A percentile compares a stretch with the other conserved stretches of the same genome.
These are phyloP conservation scores for Lithophane socia DNA, from an alignment of 2,888 invertebrate genomes.

Conservation along the genomic window DNA sequence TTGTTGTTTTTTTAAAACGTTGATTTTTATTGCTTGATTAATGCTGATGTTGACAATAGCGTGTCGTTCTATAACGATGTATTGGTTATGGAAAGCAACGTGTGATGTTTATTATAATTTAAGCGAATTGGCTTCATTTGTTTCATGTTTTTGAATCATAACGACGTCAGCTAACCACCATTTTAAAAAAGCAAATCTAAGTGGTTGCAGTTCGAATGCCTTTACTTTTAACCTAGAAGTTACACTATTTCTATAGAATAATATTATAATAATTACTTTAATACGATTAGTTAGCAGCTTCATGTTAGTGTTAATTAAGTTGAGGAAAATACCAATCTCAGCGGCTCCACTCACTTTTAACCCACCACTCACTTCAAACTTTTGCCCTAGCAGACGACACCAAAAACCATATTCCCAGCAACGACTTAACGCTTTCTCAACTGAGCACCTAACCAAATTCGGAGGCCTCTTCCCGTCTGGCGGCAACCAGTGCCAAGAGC, in stretches of 20 bases:
- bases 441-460: slow-evolving; percentile 88
- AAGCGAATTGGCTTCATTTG: neutral
- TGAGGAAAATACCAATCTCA: slow-evolving; percentile 39
- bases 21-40: neutral
- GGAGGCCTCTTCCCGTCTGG: slow-evolving; percentile 88
- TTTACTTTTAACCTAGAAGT: neutral
- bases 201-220: neutral
- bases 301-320: neutral
- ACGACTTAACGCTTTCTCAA: slow-evolving; percentile 89
- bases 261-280: too few relatives aligned
- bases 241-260: too few relatives aligned
- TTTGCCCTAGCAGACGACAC: slow-evolving; percentile 86
- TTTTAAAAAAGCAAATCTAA: too few relatives aligned
- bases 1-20: neutral
- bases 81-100: neutral
- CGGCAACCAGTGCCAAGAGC: slow-evolving; percentile 86
- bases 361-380: slow-evolving; percentile 81
- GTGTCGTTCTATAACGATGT: neutral
- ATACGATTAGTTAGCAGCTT: neutral
- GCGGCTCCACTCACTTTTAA: slow-evolving; percentile 63
- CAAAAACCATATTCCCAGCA: slow-evolving; percentile 90
- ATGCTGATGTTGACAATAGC: neutral
- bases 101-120: neutral
- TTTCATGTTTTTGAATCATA: neutral
- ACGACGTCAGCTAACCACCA: neutral